These are phyloP conservation scores for Papilio aristodemus DNA, from an alignment of 1,140 invertebrate genomes.

Conservation along the genomic window DNA sequence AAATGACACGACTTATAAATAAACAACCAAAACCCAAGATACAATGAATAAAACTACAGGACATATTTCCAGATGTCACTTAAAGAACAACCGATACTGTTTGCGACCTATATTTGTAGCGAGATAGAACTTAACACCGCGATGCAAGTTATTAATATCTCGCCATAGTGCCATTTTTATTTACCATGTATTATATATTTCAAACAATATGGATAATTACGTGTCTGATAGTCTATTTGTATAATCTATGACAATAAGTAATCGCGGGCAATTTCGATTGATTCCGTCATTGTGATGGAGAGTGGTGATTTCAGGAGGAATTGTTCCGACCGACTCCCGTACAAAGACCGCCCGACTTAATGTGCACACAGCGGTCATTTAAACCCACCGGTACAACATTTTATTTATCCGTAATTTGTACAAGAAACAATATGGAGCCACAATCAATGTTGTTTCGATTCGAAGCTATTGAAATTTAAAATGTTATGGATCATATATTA, in stretches of 20 bases:
- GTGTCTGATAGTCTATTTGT: conserved; percentile 16
- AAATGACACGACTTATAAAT: no score
- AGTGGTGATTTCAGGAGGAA: conserved; percentile 63
- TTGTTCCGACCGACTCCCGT: conserved; percentile 59
- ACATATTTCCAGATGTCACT: no score
- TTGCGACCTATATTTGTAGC: no score
- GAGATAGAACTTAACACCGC: no score
- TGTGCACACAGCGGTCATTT: conserved; percentile 47
- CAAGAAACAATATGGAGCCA: conserved; percentile 30
- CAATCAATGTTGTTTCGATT: conserved; percentile 12
- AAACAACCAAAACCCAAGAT: no score
- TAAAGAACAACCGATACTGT: no score
- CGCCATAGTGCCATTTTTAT: no score
- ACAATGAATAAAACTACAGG: no score
- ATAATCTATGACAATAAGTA: conserved; percentile 50
- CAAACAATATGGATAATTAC: not conserved
- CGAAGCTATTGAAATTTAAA: not conserved
- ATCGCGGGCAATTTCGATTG: conserved; percentile 57
- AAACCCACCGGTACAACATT: conserved; percentile 35
- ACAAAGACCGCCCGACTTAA: conserved; percentile 42
- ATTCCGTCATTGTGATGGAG: conserved; percentile 59
- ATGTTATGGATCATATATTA: not conserved
- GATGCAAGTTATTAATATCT: no score
- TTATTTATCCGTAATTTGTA: conserved; percentile 33
- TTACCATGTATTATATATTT: not conserved